Percentiles rank a stretch among this genome's conserved stretches.
Conservation (phyloP, 2,113 vertebrate genomes). For the Oreochromis spilurus region DNA sequence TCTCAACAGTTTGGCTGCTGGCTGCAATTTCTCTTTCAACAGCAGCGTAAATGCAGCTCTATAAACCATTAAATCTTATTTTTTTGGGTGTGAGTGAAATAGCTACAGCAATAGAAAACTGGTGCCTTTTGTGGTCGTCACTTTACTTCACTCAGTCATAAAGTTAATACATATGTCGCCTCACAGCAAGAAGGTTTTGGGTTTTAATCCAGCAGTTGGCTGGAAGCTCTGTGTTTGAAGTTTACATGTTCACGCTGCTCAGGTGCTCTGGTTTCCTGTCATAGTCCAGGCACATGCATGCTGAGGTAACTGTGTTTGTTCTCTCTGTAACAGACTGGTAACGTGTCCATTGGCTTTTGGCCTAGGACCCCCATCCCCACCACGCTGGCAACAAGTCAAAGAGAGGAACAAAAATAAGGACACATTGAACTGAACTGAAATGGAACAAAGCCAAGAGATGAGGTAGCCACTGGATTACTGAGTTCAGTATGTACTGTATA, state of each 20-base stretch:
- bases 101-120: neutral
- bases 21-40: neutral
- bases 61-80: neutral
- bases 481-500: neutral
- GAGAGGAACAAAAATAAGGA: neutral
- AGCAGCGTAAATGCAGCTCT: fast-evolving
- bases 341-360: neutral
- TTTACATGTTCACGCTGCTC: no score
- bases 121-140: neutral
- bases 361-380: neutral
- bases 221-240: neutral
- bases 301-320: neutral
- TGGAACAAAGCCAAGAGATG: neutral
- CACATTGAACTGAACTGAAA: neutral
- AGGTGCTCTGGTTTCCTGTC: neutral
- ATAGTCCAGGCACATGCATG: neutral
- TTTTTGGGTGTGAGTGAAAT: neutral
- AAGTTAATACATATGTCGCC: neutral
- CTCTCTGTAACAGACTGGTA: fast-evolving
- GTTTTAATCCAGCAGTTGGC: neutral
- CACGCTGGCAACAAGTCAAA: fast-evolving
- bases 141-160: neutral
- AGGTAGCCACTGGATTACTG: neutral
- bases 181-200: neutral
- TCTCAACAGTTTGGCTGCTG: neutral